Evolutionary conservation across 2,797 vertebrate species (phyloP), one percentile per base, ranked within the genome.

Genomic region (Xiphophorus birchmanni): DNA sequence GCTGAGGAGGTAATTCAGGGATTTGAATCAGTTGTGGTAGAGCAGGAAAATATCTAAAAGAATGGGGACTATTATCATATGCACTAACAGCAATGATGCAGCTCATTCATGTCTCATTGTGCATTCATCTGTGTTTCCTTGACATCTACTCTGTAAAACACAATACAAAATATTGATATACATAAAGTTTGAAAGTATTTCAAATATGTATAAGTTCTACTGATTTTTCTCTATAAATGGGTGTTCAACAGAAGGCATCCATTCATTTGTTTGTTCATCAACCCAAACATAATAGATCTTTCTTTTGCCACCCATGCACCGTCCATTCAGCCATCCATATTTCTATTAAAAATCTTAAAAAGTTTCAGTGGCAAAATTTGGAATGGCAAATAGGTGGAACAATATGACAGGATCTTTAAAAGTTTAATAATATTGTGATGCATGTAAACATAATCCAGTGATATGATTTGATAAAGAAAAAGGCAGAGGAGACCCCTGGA

Each of bases 31-130:
- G 63, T 37, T 18, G 10, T 26, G 37, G 26, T 42, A 11, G 37
- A 69, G 65, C 65, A 69, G 18, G 18, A 69, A 40, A 21, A 40
- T 10, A 26, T 69, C 37, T 69, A 42, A 69, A 42, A 40, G 4
- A 69, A 23, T 26, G 10, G 21, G 18, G 21, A 8, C 65, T 12
- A 69, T 35, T 40, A 69, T 69, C 18, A 69, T 12, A 60, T 44
- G 32, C 72, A 77, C 78, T 23, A 74, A 76, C 75, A 80, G 54
- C 40, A 40, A 50, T 65, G 73, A 79, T 42, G 35, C 40, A 60
- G 54, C 78, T 48, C 37, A 4, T 60, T n/a, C 37, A 69, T 2
- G 37, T 69, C 18, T 69, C 40, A 29, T 44, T 47, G 13, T 76
- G 2, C n/a, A 29, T 76, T 12, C n/a, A 32, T 45, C 17, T n/a